Conservation (phyloP, 2,888 invertebrate species). For the Panopea generosa region DNA sequence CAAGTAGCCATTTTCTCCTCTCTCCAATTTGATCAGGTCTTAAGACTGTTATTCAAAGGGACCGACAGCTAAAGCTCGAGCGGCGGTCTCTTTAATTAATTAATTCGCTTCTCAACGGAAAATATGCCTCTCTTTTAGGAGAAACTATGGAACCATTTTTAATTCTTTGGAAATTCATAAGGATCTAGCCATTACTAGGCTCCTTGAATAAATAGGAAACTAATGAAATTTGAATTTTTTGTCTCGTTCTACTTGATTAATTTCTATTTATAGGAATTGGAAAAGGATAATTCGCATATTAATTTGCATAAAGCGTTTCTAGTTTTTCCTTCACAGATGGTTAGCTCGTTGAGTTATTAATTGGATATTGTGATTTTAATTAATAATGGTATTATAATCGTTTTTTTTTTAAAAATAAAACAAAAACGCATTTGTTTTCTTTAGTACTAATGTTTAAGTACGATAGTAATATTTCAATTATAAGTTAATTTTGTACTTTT, state of each 20-base stretch:
- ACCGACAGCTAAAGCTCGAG: background rate
- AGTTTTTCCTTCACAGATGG: background rate
- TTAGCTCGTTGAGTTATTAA: background rate
- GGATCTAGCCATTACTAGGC: constrained; percentile 33
- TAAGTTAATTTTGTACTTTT: too few species aligned
- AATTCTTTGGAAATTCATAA: constrained; percentile 58
- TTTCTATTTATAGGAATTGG: constrained; percentile 54
- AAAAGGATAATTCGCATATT: constrained; percentile 14
- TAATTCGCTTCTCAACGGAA: constrained; percentile 30
- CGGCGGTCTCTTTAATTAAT: constrained; percentile 40
- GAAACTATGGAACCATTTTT: constrained; percentile 39
- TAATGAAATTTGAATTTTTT: constrained; percentile 50
- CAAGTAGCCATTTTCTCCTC: constrained; percentile 40
- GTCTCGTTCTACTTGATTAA: constrained; percentile 54
- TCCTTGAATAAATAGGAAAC: constrained; percentile 61
- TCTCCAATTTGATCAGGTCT: constrained; percentile 12
- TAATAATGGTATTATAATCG: too few species aligned
- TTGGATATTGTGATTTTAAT: too few species aligned
- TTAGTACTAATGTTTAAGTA: too few species aligned
- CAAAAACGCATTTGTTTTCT: too few species aligned
- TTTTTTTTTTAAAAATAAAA: too few species aligned
- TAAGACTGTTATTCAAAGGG: constrained; percentile 8
- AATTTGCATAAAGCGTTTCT: constrained; percentile 8
- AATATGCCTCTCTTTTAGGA: constrained; percentile 34
- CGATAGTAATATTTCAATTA: too few species aligned